Conservation (phyloP, 92 coral and sea anemone genomes). For the Umimayanthus kanabou region DNA sequence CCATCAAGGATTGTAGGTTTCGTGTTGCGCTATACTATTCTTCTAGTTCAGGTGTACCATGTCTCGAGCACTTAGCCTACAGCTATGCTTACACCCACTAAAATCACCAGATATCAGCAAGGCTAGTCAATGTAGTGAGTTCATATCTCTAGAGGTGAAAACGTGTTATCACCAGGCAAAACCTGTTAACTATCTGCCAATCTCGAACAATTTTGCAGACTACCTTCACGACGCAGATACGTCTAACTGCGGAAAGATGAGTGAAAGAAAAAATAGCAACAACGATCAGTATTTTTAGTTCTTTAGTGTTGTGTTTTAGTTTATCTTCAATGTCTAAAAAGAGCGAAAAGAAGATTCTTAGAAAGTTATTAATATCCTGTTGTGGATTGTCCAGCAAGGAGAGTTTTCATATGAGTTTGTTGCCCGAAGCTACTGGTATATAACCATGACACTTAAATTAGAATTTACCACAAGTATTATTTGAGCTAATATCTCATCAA, state of each 20-base stretch:
- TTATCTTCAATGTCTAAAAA: neutral
- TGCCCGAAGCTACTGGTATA: conserved; percentile 34
- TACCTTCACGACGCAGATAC: neutral
- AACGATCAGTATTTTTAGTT: neutral
- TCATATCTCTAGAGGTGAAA: neutral
- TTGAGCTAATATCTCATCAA: conserved; percentile 18
- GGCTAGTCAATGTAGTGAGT: neutral
- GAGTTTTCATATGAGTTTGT: conserved; percentile 1
- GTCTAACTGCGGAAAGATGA: neutral
- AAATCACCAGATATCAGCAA: neutral
- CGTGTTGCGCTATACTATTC: neutral
- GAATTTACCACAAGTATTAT: conserved; percentile 11
- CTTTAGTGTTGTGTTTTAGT: neutral
- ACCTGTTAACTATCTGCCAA: conserved; percentile 13
- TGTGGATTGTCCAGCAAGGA: conserved; percentile 4
- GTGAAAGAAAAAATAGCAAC: neutral
- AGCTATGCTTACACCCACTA: neutral
- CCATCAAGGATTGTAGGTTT: neutral
- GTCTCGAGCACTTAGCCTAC: neutral
- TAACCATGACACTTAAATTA: conserved; percentile 15
- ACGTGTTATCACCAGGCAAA: conserved; percentile 20
- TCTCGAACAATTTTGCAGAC: conserved; percentile 6
- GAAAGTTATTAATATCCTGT: conserved; percentile 21
- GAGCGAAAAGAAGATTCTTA: neutral
- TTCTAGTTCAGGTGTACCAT: neutral